phyloP scores from a whole-genome alignment of 2,113 vertebrate genomes.

The Alouatta palliata region DNA sequence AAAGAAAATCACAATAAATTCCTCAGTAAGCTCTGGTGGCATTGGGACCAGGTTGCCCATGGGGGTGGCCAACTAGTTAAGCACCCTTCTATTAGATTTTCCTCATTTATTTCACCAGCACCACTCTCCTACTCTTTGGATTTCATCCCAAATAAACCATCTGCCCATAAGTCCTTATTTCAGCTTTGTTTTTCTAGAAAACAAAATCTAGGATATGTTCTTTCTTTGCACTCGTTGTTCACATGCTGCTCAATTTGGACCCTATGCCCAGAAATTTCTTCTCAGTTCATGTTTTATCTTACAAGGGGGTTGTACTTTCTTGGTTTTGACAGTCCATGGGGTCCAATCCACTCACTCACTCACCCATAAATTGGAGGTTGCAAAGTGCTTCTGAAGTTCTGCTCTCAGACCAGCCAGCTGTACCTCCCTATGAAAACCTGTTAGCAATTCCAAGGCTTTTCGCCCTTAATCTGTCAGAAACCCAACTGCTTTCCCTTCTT shows the following conservation, averaged over 20 bases:
- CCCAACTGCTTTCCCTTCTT: neutral
- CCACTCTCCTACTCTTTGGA: neutral
- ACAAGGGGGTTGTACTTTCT: neutral
- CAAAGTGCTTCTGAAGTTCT: neutral
- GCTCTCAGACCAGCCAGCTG: neutral
- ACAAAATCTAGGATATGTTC: neutral
- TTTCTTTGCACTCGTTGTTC: neutral
- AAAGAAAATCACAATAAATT: neutral
- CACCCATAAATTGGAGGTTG: neutral
- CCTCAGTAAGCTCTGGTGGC: neutral
- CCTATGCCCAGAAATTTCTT: neutral
- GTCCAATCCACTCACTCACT: neutral
- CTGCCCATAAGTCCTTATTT: neutral
- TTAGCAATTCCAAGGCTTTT: neutral
- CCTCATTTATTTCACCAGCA: rapidly evolving
- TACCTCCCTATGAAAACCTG: neutral
- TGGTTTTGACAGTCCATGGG: neutral
- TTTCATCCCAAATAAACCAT: neutral
- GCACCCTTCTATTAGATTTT: neutral
- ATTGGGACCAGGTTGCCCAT: neutral
- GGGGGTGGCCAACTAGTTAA: neutral
- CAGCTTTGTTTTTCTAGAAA: neutral
- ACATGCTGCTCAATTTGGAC: neutral
- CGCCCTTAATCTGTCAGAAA: neutral
- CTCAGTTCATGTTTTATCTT: neutral